Evolutionary conservation across 2,113 vertebrate species (phyloP), one percentile per base, ranked within the genome.

Genomic region (Pachypanchax playfairii): DNA sequence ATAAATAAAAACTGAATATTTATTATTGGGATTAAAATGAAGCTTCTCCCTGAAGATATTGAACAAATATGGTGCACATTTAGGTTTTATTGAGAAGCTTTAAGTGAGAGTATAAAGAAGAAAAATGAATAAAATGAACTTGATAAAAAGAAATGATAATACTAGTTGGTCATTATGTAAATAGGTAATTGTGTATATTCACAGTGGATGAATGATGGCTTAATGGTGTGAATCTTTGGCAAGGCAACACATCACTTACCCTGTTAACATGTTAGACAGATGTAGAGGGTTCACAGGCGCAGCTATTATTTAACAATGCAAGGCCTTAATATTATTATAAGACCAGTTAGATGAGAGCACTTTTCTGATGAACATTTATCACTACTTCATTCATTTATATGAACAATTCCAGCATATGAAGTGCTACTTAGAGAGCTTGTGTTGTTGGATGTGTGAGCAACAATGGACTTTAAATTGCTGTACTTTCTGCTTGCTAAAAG

Each of bases 381-480:
- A 43, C 61, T 43, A 63, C 56, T 38, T 65, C n/a, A 22, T 74
- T 79, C 33, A 35, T 33, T 72, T 49, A 43, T 79, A 85, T 82
- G 48, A 80, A 85, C 87, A 75, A 87, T 85, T 78, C 75, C 75
- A 77, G 10, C 24, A 65, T 71, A 70, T 62, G 76, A 80, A 85
- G 74, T 76, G 82, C 75, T 72, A 88, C 70, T 76, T 71, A 83
- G 64, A 15, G 62, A 62, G 70, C 61, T 33, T 3, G 65, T 59
- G 69, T 73, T 73, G 66, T 77, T 54, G 75, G 58, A 67, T 49
- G 53, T 71, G 74, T 80, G 56, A 83, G 75, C 80, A 85, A 83
- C 80, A 85, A 80, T 77, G 79, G 65, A 65, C 81, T 84, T 83
- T 70, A 86, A 84, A 88, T 80, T 65, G 68, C 73, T 58, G 61